Evolutionary conservation across 2,888 invertebrate species (phyloP).

Genomic region (Drosophila nigricruria): DNA sequence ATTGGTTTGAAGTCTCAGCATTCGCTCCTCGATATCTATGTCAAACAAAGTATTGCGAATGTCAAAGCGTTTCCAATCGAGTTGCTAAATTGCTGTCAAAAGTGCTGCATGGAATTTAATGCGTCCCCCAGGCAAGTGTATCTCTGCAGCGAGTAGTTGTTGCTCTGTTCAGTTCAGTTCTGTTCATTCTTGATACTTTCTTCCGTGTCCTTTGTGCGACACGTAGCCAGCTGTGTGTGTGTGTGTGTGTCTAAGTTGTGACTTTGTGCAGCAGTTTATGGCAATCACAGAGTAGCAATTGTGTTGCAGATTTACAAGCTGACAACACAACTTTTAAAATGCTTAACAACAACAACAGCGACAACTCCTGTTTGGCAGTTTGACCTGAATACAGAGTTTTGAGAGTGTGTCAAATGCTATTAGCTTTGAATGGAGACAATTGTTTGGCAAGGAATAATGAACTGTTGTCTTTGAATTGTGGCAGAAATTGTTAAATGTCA

Average conservation of each 20-base stretch:
- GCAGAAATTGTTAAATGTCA: background rate
- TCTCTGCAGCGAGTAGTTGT: background rate
- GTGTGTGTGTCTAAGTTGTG: constrained; percentile 7
- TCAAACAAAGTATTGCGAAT: background rate
- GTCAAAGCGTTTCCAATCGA: constrained; percentile 4
- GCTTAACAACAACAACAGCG: constrained; percentile 14
- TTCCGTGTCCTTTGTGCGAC: constrained; percentile 4
- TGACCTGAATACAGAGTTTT: constrained; percentile 5
- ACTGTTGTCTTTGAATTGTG: background rate
- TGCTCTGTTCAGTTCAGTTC: background rate
- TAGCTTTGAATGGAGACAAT: background rate
- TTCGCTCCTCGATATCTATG: background rate
- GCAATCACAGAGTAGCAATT: constrained; percentile 29
- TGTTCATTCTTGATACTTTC: background rate
- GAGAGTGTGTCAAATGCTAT: constrained; percentile 1
- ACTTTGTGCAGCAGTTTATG: constrained; percentile 42
- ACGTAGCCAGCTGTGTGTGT: constrained; percentile 20
- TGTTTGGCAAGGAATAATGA: background rate
- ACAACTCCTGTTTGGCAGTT: constrained; percentile 10
- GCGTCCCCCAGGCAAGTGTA: background rate
- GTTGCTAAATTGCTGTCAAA: constrained; percentile 19
- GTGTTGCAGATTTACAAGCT: constrained; percentile 41
- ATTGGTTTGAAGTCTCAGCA: background rate
- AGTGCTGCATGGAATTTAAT: constrained; percentile 9
- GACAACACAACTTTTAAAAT: constrained; percentile 28